Evolutionary conservation across 2,797 vertebrate genomes (phyloP).

Genomic region (Betta splendens): DNA sequence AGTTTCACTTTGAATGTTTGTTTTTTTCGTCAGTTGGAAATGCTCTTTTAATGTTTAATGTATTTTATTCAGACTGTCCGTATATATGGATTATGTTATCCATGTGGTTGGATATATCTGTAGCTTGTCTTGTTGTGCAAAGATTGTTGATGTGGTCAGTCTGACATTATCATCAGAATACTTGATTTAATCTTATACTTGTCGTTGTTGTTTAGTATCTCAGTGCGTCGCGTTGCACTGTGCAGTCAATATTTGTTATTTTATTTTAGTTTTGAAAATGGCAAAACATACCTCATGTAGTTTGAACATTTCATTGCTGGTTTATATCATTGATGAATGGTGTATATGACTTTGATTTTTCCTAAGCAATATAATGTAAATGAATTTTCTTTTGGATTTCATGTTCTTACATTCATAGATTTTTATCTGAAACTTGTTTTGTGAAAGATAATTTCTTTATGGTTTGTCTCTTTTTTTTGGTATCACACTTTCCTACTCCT

Average conservation of each 20-base stretch:
- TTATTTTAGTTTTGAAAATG: constrained; percentile 62
- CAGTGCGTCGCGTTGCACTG: constrained; percentile 46
- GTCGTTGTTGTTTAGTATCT: constrained; percentile 15
- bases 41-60: constrained; percentile 38
- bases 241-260: constrained; percentile 39
- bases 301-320: constrained; percentile 68
- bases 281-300: constrained; percentile 84
- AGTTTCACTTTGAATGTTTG: constrained; percentile 29
- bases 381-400: constrained; percentile 70
- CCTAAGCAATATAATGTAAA: constrained; percentile 83
- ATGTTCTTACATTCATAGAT: constrained; percentile 70
- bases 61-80: constrained; percentile 49
- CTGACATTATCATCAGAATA: constrained; percentile 33
- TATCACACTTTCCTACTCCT: constrained; percentile 56
- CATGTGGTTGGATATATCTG: constrained; percentile 64
- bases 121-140: constrained; percentile 58
- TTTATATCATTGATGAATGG: constrained; percentile 62
- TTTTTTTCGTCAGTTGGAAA: constrained; percentile 50
- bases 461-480: constrained; percentile 50
- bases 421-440: constrained; percentile 69
- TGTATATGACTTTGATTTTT: constrained; percentile 75
- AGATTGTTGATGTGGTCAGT: constrained; percentile 47
- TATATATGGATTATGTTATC: constrained; percentile 45
- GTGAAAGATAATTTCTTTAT: constrained; percentile 54
- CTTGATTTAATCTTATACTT: constrained; percentile 24